Evolutionary conservation across 1,140 invertebrate species (phyloP).

Genomic region (Scylla paramamosain): DNA sequence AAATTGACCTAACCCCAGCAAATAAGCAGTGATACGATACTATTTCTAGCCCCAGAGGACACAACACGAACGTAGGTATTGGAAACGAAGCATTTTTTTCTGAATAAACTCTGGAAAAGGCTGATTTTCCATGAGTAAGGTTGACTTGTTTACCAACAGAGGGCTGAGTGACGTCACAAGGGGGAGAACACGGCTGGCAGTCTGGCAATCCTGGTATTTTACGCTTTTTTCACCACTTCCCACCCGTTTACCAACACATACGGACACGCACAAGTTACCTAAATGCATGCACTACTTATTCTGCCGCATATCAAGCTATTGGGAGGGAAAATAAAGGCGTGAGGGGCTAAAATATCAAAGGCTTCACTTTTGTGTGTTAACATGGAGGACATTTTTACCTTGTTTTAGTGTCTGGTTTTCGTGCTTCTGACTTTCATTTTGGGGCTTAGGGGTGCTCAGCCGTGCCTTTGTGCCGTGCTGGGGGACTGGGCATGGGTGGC

Average conservation of each 20-base stretch:
- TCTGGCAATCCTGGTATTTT: background rate
- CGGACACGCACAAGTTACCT: background rate
- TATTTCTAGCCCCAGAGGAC: too few species aligned
- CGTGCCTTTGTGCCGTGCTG: too few species aligned
- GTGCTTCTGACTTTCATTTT: too few species aligned
- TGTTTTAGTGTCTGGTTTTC: background rate
- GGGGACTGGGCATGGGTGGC: too few species aligned
- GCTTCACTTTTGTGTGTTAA: background rate
- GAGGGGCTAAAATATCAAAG: background rate
- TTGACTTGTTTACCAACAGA: constrained; percentile 69
- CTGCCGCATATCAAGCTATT: background rate
- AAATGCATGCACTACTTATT: background rate
- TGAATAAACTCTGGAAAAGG: too few species aligned
- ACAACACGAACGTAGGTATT: too few species aligned
- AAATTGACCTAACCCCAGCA: too few species aligned
- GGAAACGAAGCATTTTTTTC: too few species aligned
- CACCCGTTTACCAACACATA: too few species aligned
- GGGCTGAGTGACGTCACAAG: constrained; percentile 63
- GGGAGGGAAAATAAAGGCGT: background rate
- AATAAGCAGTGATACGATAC: too few species aligned
- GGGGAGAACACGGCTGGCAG: constrained; percentile 60
- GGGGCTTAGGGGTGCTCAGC: too few species aligned
- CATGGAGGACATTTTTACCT: background rate
- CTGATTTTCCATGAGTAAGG: background rate
- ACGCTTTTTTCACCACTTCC: background rate